Conservation (phyloP, 2,888 invertebrate species). For the Heteromurus nitidus region DNA sequence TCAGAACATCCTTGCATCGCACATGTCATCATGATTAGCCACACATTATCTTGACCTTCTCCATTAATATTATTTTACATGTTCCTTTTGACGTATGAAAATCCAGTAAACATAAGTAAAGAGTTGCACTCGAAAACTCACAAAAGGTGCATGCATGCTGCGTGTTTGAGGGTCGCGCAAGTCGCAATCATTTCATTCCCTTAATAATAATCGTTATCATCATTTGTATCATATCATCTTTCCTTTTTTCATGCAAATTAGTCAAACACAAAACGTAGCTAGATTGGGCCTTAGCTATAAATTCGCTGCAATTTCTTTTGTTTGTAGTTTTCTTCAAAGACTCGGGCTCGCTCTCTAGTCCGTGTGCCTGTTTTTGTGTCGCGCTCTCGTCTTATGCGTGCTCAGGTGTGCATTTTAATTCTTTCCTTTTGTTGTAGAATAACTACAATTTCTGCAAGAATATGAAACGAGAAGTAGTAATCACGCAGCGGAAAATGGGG, state of each 20-base stretch:
- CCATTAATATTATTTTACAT: conserved; percentile 1
- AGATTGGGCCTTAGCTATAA: too few species aligned
- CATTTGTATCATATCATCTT: conserved; percentile 20
- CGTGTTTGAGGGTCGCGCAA: conserved; percentile 30
- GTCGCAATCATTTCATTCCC: conserved; percentile 20
- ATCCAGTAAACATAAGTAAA: conserved; percentile 13
- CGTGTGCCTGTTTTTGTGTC: not conserved
- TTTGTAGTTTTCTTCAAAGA: too few species aligned
- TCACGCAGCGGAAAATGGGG: conserved; percentile 33
- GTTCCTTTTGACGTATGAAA: not conserved
- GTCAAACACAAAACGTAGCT: not conserved
- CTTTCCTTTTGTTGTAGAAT: too few species aligned
- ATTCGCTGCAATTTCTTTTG: too few species aligned
- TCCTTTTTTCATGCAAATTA: conserved; percentile 36
- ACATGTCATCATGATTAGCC: conserved; percentile 7
- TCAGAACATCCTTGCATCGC: not conserved
- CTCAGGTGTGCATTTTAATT: conserved; percentile 16
- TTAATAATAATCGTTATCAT: conserved; percentile 19
- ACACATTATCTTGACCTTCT: conserved; percentile 19
- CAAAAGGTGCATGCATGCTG: too few species aligned
- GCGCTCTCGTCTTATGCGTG: not conserved
- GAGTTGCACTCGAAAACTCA: too few species aligned
- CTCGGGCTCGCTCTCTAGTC: too few species aligned
- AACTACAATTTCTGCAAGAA: conserved; percentile 32
- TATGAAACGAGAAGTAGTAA: conserved; percentile 1